These are phyloP conservation scores for Bicyclus anynana DNA, from an alignment of 1,140 invertebrate genomes.

Conservation along the genomic window DNA sequence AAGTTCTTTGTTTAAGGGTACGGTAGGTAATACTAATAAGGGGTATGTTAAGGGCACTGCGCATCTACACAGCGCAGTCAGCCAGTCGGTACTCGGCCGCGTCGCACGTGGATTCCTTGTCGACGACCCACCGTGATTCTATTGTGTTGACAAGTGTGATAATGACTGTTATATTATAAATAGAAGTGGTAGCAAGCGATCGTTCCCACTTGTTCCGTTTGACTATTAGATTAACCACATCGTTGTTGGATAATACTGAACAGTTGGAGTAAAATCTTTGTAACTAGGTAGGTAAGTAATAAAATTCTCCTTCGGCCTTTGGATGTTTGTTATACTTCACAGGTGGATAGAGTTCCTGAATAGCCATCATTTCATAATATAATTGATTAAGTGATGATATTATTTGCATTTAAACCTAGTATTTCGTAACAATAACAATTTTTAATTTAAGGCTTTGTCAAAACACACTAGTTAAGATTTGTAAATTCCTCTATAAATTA, in stretches of 20 bases:
- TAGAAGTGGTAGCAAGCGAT: slow-evolving; percentile 22
- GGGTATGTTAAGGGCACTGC: slow-evolving; percentile 58
- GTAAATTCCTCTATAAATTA: no score
- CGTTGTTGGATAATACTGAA: not conserved
- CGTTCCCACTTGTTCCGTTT: slow-evolving; percentile 11
- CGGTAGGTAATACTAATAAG: slow-evolving; percentile 55
- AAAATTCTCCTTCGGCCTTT: not conserved
- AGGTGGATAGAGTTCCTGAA: no score
- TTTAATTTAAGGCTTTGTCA: no score
- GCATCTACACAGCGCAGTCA: slow-evolving; percentile 63
- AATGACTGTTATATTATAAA: slow-evolving; percentile 39
- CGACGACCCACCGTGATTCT: slow-evolving; percentile 46
- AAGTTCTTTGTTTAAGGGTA: slow-evolving; percentile 65
- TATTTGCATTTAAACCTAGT: no score
- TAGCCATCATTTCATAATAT: no score
- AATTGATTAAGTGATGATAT: no score
- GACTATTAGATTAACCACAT: not conserved
- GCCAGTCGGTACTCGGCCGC: slow-evolving; percentile 50
- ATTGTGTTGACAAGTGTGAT: slow-evolving; percentile 59
- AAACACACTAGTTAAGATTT: no score
- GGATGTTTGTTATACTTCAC: not conserved
- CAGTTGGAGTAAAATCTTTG: not conserved
- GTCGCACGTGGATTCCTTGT: slow-evolving; percentile 57
- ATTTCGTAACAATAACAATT: no score
- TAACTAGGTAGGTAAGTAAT: not conserved